Evolutionary conservation across 2,888 invertebrate species (phyloP).

Genomic region (Nemapogon koenigi): DNA sequence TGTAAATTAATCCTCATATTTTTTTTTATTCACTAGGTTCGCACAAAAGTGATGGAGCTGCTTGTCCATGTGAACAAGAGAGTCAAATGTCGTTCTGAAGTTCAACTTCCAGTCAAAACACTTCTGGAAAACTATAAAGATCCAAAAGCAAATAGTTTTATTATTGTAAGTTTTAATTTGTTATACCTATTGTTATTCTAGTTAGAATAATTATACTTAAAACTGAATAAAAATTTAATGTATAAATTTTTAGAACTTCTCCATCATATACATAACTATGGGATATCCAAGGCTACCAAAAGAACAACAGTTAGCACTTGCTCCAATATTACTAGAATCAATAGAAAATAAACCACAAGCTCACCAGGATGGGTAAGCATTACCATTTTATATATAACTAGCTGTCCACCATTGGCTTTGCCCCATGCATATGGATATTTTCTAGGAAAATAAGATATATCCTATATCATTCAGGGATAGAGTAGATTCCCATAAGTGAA

Average conservation of each 20-base stretch:
- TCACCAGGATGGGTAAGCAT: constrained; percentile 80
- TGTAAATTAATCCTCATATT: background rate
- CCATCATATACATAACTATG: constrained; percentile 91
- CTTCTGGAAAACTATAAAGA: constrained; percentile 82
- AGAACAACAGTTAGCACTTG: constrained; percentile 76
- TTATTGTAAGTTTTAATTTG: constrained; percentile 73
- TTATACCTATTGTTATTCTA: no score
- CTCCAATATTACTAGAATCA: constrained; percentile 77
- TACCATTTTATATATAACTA: no score
- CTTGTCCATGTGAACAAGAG: constrained; percentile 91
- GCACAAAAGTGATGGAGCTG: constrained; percentile 88
- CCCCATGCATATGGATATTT: no score
- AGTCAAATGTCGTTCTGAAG: constrained; percentile 81
- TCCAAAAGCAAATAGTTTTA: constrained; percentile 77
- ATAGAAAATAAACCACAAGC: constrained; percentile 80
- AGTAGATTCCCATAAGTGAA: no score
- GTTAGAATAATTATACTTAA: no score
- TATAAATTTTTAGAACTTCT: constrained; percentile 77
- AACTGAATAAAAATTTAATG: background rate
- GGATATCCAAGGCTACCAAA: constrained; percentile 84
- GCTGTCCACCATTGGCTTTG: no score
- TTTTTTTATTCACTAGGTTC: constrained; percentile 33
- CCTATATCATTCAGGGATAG: no score
- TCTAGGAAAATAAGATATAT: no score
- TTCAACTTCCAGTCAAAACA: constrained; percentile 86